Conservation (phyloP, 2,888 invertebrate species). For the Flexamia atlantica region DNA sequence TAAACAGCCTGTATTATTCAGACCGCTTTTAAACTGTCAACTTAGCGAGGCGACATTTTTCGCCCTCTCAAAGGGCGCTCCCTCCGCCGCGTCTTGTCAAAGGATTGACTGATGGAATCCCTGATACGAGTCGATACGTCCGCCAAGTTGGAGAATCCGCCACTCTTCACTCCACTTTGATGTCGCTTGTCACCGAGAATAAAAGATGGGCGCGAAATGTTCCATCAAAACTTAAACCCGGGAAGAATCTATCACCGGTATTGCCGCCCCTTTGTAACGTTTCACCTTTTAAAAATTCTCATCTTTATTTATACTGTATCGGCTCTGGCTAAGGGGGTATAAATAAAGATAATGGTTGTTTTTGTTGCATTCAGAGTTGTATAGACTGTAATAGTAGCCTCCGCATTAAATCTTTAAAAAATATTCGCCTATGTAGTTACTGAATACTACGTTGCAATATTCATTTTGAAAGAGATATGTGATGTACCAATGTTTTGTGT, state of each 20-base stretch:
- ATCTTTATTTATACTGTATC: too few relatives aligned
- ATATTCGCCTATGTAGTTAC: too few relatives aligned
- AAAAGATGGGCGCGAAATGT: constrained; percentile 14
- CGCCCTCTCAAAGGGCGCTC: constrained; percentile 58
- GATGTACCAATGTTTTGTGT: too few relatives aligned
- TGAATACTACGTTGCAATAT: too few relatives aligned
- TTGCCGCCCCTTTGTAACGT: neutral
- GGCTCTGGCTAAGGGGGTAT: too few relatives aligned
- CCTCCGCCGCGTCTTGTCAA: constrained; percentile 59
- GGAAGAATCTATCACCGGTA: constrained; percentile 4
- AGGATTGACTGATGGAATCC: constrained; percentile 57
- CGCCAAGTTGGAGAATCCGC: constrained; percentile 21
- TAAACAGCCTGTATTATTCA: constrained; percentile 68
- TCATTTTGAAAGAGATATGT: too few relatives aligned
- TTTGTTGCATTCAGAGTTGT: too few relatives aligned
- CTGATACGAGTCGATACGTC: constrained; percentile 29
- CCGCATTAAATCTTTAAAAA: too few relatives aligned
- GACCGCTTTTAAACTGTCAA: constrained; percentile 71
- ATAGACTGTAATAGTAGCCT: too few relatives aligned
- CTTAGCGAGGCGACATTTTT: constrained; percentile 66
- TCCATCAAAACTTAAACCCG: constrained; percentile 34
- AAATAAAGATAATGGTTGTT: too few relatives aligned
- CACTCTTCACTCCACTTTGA: constrained; percentile 22
- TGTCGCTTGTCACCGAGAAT: constrained; percentile 30
- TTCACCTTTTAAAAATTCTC: too few relatives aligned